Evolutionary conservation across 2,113 vertebrate genomes (phyloP), one percentile per base, ranked within the genome.

Genomic region (Tenrec ecaudatus): DNA sequence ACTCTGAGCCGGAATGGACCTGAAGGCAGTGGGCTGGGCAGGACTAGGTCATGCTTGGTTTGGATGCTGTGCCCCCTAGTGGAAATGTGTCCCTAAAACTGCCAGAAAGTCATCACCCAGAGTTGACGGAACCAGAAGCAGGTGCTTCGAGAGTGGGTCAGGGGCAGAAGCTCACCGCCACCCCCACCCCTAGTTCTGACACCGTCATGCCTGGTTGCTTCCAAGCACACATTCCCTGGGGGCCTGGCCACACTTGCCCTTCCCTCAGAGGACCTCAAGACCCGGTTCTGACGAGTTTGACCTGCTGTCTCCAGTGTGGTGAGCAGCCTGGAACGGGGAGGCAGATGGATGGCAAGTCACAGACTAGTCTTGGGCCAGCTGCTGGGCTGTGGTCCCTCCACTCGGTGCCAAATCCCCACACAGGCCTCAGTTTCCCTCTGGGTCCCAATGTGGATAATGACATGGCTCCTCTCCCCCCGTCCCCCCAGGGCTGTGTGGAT

Each of bases 371-470:
- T 3, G 14, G 75, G 85, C 90, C 96, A 88, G 86, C 93, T 64
- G 80, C 86, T 20, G 0, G 86, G 36, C 92, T 93, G 31, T n/a
- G 22, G 36, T 82, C 47, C n/a, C 31, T 85, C 80, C 14, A 15
- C 29, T 62, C 66, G 0, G 14, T 77, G 86, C 92, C 94, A 93
- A 94, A 57, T 83, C 69, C 89, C 75, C 91, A 75, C 75, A 38
- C 94, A 92, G 86, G 95, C 94, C 95, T 97, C 97, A 95, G 97
- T 97, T 96, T 97, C 95, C 94, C 94, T 93, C 76, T 66, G 91
- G 73, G 86, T 86, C 82, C 78, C 97, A 88, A 94, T 84, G 87
- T 90, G 76, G 95, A 92, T 97, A 93, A 96, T 96, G 89, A 94
- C 83, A 94, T 60, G 89, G 91, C 92, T 93, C 89, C 91, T 95